Evolutionary conservation across 2,888 invertebrate genomes (phyloP), one percentile per base, ranked within the genome.

Genomic region (Idaea aversata): DNA sequence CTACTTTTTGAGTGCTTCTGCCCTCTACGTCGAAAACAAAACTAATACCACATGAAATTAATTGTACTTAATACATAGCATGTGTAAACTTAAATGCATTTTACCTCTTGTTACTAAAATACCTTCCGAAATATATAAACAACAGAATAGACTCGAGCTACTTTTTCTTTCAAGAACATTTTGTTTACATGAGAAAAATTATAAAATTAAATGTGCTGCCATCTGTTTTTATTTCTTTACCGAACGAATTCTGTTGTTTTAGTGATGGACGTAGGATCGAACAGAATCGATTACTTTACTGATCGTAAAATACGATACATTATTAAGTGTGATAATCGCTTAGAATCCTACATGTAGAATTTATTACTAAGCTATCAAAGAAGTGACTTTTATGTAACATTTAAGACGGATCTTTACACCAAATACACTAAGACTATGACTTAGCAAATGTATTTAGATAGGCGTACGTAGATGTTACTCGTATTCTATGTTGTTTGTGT

Each of bases 351-450:
- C 71, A 69, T 71, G 76, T 80, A 79, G 77, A 77, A 72, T 75
- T 75, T 74, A 72, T 67, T 75, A 77, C 71, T 73, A 71, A 69
- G 67, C 73, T 74, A 74, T 77, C 69, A 71, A 73, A 76, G 74
- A 78, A 72, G 71, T 68, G 78, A 82, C 78, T 83, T 84, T 81
- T 79, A 83, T 89, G 59, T 59, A 59, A 88, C 77, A 68, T 67
- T 71, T 91, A 91, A 91, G 88, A 84, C 78, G 90, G 91, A 88
- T 90, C 90, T 93, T 92, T 93, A 93, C 93, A 93, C 93, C 93
- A 93, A 92, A 85, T 91, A 90, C 70, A 86, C 83, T 91, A 91
- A 91, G 92, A 87, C 81, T 88, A 88, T 80, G 80, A 83, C 77
- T 84, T 90, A 91, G 87, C 74, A 74, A 83, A 72, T 83, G 85